Percentiles rank a stretch among this genome's conserved stretches.
Conservation (phyloP, 2,888 invertebrate species). For the Strigamia transsilvanica region DNA sequence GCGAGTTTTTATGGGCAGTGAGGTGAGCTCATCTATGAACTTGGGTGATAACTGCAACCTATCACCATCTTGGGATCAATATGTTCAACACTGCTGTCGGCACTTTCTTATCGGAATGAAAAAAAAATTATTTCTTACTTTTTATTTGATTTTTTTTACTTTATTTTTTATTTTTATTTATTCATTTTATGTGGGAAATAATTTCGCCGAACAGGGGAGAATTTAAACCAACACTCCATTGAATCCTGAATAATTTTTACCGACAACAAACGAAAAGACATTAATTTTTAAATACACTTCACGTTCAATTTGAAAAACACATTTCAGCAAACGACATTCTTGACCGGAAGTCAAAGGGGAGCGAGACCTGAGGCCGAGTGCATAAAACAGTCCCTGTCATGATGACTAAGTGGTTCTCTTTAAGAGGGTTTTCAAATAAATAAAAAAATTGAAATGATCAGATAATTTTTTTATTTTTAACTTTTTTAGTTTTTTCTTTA, state of each 20-base stretch:
- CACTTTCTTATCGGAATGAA: not conserved
- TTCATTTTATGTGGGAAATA: not conserved
- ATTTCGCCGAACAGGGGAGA: not conserved
- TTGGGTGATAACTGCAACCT: not conserved
- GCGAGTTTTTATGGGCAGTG: not conserved
- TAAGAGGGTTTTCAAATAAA: too few species aligned
- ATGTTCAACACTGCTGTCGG: not conserved
- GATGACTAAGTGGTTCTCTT: too few species aligned
- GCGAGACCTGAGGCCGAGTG: not conserved
- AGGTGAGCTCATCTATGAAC: conserved; percentile 1
- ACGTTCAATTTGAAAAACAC: not conserved
- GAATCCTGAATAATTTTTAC: not conserved
- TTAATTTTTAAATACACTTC: not conserved
- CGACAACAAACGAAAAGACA: not conserved
- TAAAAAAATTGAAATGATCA: too few species aligned
- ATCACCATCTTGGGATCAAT: not conserved
- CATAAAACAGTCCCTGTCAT: not conserved
- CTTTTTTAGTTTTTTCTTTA: not conserved
- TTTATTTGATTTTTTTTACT: too few species aligned
- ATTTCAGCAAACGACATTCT: not conserved
- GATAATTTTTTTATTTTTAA: not conserved
- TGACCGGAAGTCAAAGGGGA: not conserved
- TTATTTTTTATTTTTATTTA: not conserved
- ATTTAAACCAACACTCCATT: not conserved
- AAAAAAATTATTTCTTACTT: too few species aligned